Conservation (phyloP, 2,888 invertebrate genomes). For the Amiota communis region DNA sequence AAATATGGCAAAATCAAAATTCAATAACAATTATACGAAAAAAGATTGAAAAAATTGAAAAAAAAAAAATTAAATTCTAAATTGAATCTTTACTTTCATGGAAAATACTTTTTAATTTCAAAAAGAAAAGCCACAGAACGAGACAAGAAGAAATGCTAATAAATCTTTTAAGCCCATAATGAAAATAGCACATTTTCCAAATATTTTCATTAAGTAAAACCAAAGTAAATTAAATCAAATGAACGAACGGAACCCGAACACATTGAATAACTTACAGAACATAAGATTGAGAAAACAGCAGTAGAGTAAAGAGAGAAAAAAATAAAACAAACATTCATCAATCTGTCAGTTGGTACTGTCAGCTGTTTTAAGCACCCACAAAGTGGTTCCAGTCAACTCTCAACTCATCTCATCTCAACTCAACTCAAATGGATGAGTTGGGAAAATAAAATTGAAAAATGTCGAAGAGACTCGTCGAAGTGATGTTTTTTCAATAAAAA, state of each 20-base stretch:
- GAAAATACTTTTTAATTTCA: background rate
- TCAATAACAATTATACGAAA: too few species aligned
- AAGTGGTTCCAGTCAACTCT: constrained; percentile 53
- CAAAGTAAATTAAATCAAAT: constrained; percentile 25
- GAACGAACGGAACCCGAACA: constrained; percentile 40
- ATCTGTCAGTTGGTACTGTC: constrained; percentile 66
- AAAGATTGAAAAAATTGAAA: too few species aligned
- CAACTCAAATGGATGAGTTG: background rate
- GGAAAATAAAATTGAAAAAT: background rate
- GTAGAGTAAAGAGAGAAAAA: constrained; percentile 11
- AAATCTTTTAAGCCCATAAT: constrained; percentile 17
- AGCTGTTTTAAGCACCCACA: constrained; percentile 69
- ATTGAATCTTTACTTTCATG: too few species aligned
- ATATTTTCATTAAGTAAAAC: constrained; percentile 59
- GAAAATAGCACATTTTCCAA: constrained; percentile 51
- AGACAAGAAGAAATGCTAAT: background rate
- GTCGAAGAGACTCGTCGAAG: background rate
- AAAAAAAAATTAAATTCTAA: too few species aligned
- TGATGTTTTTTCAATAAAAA: background rate
- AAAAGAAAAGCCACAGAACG: background rate
- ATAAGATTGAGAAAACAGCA: constrained; percentile 21
- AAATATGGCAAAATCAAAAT: too few species aligned
- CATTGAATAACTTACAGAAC: constrained; percentile 24
- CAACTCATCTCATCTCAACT: background rate
- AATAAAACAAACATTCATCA: constrained; percentile 63